These are phyloP conservation scores for Nyctibius grandis DNA, from an alignment of 2,797 vertebrate species.

Conservation along the genomic window DNA sequence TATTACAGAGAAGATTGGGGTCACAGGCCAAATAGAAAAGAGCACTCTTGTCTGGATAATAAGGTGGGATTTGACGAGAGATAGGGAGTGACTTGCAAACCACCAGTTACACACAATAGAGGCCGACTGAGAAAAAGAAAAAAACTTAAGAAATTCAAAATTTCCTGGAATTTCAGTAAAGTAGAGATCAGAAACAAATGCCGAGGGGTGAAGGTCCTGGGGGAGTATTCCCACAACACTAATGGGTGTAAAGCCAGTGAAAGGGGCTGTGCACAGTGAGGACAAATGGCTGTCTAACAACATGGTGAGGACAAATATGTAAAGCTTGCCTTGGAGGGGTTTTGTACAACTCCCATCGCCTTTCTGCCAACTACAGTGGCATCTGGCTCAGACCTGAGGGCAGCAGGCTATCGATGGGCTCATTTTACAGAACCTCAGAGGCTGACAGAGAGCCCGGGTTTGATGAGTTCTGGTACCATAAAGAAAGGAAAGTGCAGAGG, in stretches of 20 bases:
- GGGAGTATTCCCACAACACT: neutral
- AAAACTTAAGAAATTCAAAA: neutral
- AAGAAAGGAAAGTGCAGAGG: neutral
- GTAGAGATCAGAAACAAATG: neutral
- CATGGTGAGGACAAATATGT: neutral
- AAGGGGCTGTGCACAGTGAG: neutral
- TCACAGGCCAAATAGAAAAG: neutral
- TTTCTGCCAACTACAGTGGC: neutral
- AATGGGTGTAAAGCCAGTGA: neutral
- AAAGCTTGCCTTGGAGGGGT: neutral
- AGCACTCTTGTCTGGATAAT: neutral
- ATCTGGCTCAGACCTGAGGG: neutral
- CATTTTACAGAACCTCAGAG: neutral
- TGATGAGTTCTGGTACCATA: neutral
- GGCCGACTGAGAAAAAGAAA: neutral
- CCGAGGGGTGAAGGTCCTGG: fast-evolving
- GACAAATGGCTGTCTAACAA: neutral
- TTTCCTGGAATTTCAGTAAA: neutral
- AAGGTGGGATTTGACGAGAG: neutral
- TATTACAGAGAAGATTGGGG: neutral
- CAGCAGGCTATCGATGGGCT: fast-evolving
- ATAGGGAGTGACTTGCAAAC: neutral
- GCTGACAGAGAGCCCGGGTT: neutral
- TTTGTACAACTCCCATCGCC: neutral
- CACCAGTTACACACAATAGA: neutral